Percentiles rank a stretch among this genome's conserved stretches.
Conservation (phyloP, 2,113 vertebrate genomes). For the Puma concolor region DNA sequence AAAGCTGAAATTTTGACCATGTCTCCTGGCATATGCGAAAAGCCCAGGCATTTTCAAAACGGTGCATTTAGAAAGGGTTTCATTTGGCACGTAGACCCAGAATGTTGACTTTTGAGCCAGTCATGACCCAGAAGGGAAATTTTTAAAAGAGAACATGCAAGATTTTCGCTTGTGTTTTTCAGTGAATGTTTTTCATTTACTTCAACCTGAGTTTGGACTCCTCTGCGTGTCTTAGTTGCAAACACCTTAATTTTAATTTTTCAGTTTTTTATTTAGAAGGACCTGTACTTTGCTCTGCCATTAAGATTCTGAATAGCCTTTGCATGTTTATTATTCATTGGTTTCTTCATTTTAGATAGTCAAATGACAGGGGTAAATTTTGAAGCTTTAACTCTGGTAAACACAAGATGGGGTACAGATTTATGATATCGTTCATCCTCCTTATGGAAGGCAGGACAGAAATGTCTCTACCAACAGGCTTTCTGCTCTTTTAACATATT, state of each 20-base stretch:
- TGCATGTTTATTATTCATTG: neutral
- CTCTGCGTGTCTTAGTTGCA: neutral
- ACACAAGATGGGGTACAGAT: neutral
- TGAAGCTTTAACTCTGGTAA: neutral
- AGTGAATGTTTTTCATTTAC: neutral
- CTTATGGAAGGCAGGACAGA: neutral
- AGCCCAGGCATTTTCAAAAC: neutral
- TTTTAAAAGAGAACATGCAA: neutral
- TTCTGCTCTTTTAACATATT: neutral
- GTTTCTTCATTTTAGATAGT: neutral
- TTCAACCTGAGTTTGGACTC: neutral
- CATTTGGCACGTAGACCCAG: neutral
- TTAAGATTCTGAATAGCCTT: neutral
- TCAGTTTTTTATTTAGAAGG: neutral
- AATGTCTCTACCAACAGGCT: neutral
- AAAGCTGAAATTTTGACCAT: neutral
- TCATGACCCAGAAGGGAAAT: neutral
- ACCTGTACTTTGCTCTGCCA: neutral
- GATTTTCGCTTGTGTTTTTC: neutral
- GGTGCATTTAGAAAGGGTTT: neutral
- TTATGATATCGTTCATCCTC: neutral
- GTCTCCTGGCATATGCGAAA: neutral
- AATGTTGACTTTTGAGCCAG: neutral
- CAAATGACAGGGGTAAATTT: neutral
- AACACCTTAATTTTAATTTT: conserved; percentile 4